Base-by-base conservation (phyloP, 1,140 invertebrate species). In the Aphelinus atriplicis region DNA sequence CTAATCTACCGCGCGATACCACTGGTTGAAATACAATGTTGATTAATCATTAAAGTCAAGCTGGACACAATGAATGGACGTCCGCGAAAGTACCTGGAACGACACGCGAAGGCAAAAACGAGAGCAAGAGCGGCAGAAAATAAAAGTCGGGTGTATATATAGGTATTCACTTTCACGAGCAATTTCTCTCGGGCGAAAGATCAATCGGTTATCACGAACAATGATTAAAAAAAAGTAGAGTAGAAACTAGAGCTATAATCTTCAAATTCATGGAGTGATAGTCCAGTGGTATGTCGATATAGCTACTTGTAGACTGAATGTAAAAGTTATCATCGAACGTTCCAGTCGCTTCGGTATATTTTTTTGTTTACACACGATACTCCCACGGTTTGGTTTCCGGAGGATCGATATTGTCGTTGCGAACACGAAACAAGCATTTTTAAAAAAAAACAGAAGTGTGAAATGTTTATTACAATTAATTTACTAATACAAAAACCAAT, bases 151-250 rank as follows among this genome's bases (percentile, higher is more conserved):
- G 9, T 70, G 43, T 26, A 47, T 48, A 56, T 57, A 57, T 68
- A 57, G 45, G 10, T 65, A 64, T 64, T 50, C n/a, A 65, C 71
- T 72, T 72, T 72, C 71, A 65, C 71, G 47, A 72, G 47, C 2
- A 72, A 72, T 72, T 72, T 65, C 71, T 65, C 71, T 51, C 43
- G 3, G 5, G 4, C 42, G n/a, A 72, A 65, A 72, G 65, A 72
- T 72, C n/a, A 0, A 56, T 71, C 62, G 3, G 10, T 55, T 63
- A 63, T 62, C 9, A 7, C 3, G 10, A 71, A 62, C 7, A 3
- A 2, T 50, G 42, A 50, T 58, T 48, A 26, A 58, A 60, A 69
- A 69, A 60, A 46, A 58, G 1, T 2, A 48, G 7, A 48, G 48
- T 58, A 58, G 5, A 58, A 58, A 68, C 46, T 7, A 58, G n/a